phyloP scores from a whole-genome alignment of 53 echinoderm and acorn worm genomes.

The Henricia sp. region DNA sequence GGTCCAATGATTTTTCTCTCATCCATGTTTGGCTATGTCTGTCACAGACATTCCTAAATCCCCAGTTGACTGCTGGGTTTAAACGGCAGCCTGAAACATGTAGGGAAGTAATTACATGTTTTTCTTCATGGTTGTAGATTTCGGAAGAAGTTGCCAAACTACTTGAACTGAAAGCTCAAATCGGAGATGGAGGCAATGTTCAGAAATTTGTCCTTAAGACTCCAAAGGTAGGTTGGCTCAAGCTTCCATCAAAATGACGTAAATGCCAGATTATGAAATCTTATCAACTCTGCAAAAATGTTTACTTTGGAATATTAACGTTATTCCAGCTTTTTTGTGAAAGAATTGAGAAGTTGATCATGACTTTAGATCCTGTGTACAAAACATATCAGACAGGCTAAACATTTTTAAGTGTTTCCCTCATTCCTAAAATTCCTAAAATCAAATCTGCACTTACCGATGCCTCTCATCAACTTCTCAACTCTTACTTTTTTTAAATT shows the following conservation, averaged over 20 bases:
- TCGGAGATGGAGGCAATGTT: constrained; percentile 76
- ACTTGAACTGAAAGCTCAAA: constrained; percentile 83
- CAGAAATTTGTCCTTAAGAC: constrained; percentile 93
- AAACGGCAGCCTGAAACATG: not conserved
- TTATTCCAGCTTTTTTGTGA: too few relatives aligned
- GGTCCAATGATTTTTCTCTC: too few relatives aligned
- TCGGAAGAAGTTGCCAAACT: constrained; percentile 89
- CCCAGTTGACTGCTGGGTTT: not conserved
- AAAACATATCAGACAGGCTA: too few relatives aligned
- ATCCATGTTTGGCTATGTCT: too few relatives aligned
- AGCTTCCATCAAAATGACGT: too few relatives aligned
- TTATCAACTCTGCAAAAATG: not conserved
- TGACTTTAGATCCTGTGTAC: too few relatives aligned
- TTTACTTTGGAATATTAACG: not conserved
- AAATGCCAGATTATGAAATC: too few relatives aligned
- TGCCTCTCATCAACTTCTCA: not conserved
- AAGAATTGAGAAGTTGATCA: too few relatives aligned
- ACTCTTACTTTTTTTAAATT: too few relatives aligned
- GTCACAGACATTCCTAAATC: too few relatives aligned
- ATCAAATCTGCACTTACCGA: not conserved
- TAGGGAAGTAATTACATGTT: not conserved
- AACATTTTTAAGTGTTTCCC: too few relatives aligned
- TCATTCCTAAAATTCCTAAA: too few relatives aligned
- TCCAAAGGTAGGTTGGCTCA: constrained; percentile 78
- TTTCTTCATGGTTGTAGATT: constrained; percentile 63